phyloP scores from a whole-genome alignment of 2,888 invertebrate genomes.

The Petrolisthes cinctipes region DNA sequence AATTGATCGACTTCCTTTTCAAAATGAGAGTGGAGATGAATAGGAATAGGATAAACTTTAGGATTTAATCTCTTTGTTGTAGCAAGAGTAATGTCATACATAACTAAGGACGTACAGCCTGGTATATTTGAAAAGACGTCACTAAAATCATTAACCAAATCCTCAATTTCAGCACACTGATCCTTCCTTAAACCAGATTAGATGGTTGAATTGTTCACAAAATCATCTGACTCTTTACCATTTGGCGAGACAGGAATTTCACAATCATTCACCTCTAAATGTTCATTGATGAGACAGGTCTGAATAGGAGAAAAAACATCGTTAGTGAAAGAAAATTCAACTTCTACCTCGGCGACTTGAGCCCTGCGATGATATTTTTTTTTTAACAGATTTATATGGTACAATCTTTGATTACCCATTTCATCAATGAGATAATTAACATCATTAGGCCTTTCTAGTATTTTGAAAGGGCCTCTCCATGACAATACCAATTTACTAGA shows the following conservation, averaged over 20 bases:
- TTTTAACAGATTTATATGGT: conserved; percentile 12
- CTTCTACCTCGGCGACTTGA: neutral
- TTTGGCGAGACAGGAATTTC: neutral
- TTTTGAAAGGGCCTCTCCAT: conserved; percentile 24
- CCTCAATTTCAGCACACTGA: neutral
- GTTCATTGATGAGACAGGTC: neutral
- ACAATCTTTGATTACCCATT: neutral
- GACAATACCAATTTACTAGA: conserved; percentile 12
- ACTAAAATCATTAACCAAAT: neutral
- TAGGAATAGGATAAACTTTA: no score
- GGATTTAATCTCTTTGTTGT: neutral
- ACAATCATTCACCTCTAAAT: neutral
- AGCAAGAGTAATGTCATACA: conserved; percentile 22
- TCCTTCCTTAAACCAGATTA: neutral
- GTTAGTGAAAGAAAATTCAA: neutral
- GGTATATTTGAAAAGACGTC: conserved; percentile 14
- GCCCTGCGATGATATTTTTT: conserved; percentile 21
- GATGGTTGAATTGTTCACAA: neutral
- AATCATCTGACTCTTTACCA: neutral
- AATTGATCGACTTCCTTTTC: no score
- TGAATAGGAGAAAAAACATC: neutral
- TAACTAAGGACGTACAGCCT: neutral
- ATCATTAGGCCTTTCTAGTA: conserved; percentile 3
- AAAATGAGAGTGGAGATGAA: no score
- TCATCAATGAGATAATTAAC: conserved; percentile 29